phyloP scores from a whole-genome alignment of 2,113 vertebrate species.

The human region GRCh38 chr6:106214501-106215000 shows the following conservation, averaged over 20 bases:
- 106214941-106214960: constrained; percentile 25
- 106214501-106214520: constrained; percentile 88
- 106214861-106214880: constrained; percentile 1
- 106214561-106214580: constrained; percentile 78
- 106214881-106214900: background rate
- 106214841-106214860: constrained; percentile 40
- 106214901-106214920: constrained; percentile 39
- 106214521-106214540: constrained; percentile 82
- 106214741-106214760: constrained; percentile 39
- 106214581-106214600: constrained; percentile 80
- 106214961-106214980: constrained; percentile 16
- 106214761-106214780: constrained; percentile 34
- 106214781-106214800: constrained; percentile 36
- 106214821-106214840: constrained; percentile 56
- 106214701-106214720: constrained; percentile 53
- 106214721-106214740: constrained; percentile 68
- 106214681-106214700: constrained; percentile 72
- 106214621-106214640: constrained; percentile 79
- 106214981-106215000: constrained; percentile 37
- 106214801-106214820: constrained; percentile 46
- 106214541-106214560: constrained; percentile 81
- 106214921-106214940: constrained; percentile 13
- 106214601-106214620: constrained; percentile 79
- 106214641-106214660: constrained; percentile 78
- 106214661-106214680: constrained; percentile 72